Evolutionary conservation across 2,888 invertebrate species (phyloP).

Genomic region (Colostygia pectinataria): DNA sequence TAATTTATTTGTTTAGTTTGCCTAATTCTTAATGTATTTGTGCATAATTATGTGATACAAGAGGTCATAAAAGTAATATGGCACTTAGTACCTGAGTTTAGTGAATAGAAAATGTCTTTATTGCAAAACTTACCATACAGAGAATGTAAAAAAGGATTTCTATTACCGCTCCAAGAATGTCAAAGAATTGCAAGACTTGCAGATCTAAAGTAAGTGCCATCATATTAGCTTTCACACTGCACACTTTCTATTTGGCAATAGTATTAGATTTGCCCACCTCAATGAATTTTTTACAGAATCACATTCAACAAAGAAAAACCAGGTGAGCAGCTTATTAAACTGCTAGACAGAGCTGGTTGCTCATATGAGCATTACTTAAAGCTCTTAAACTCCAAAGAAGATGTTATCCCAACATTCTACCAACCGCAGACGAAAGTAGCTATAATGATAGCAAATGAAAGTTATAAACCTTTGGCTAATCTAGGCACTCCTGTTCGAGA

Average conservation of each 20-base stretch:
- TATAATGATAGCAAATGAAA: slow-evolving; percentile 71
- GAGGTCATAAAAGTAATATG: too few species aligned
- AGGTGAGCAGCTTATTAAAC: slow-evolving; percentile 63
- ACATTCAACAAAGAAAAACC: slow-evolving; percentile 53
- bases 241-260: too few species aligned
- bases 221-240: too few species aligned
- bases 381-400: slow-evolving; percentile 43
- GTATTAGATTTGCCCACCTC: too few species aligned
- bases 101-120: slow-evolving; percentile 60
- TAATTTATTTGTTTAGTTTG: too few species aligned
- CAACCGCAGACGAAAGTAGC: slow-evolving; percentile 69
- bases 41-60: too few species aligned
- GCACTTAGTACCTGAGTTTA: too few species aligned
- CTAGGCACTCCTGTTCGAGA: slow-evolving; percentile 70
- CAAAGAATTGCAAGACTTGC: slow-evolving; percentile 64
- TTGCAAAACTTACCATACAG: slow-evolving; percentile 58
- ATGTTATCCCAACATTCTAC: slow-evolving; percentile 58
- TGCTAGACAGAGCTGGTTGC: slow-evolving; percentile 59
- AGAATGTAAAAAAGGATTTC: slow-evolving; percentile 60
- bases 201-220: slow-evolving; percentile 56
- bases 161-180: slow-evolving; percentile 57
- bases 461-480: slow-evolving; percentile 63
- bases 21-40: too few species aligned
- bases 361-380: slow-evolving; percentile 51
- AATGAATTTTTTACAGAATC: slow-evolving; percentile 56